These are phyloP conservation scores for Barnardius zonarius DNA, from an alignment of 2,113 vertebrate species.

Conservation along the genomic window DNA sequence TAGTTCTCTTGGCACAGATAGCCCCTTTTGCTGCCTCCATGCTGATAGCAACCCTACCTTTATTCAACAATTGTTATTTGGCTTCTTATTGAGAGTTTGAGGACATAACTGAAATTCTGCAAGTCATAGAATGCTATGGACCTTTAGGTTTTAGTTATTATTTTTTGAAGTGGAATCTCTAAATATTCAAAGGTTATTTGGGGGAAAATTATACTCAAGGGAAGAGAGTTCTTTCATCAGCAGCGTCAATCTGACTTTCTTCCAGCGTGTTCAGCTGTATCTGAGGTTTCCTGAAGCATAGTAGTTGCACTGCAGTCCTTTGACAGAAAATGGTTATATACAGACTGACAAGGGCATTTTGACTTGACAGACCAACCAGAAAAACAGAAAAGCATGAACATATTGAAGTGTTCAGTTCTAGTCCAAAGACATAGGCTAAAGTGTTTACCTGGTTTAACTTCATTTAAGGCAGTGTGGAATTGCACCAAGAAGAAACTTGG, in stretches of 20 bases:
- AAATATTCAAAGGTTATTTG: background rate
- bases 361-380: background rate
- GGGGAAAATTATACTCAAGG: background rate
- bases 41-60: background rate
- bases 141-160: background rate
- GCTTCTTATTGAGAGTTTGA: background rate
- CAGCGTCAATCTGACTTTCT: background rate
- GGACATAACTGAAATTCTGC: background rate
- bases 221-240: background rate
- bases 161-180: background rate
- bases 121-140: background rate
- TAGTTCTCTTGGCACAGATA: background rate
- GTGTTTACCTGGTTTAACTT: background rate
- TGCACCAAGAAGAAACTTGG: background rate
- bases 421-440: background rate
- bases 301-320: background rate
- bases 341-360: background rate
- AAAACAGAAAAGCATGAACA: background rate
- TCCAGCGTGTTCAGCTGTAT: background rate
- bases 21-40: background rate
- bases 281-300: background rate
- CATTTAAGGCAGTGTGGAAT: background rate
- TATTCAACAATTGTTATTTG: background rate
- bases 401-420: background rate
- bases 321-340: background rate